Evolutionary conservation across 2,888 invertebrate species (phyloP).

Genomic region (Lordiphosa andalusiaca): DNA sequence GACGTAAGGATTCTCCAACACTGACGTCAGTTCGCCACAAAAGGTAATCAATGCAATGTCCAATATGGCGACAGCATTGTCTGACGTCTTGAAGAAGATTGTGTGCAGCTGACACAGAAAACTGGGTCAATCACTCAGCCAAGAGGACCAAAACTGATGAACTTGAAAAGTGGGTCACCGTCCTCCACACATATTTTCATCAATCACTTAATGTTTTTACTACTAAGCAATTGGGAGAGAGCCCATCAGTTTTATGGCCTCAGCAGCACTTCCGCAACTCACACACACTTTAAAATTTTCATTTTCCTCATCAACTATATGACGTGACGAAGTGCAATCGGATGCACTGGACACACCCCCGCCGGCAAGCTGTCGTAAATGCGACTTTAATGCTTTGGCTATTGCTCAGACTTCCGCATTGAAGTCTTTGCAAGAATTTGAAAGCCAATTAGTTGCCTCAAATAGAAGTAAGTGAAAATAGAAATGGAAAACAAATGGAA

Average conservation of each 20-base stretch:
- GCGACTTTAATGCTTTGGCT: slow-evolving; percentile 17
- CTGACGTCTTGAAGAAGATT: slow-evolving; percentile 19
- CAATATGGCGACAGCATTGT: slow-evolving; percentile 32
- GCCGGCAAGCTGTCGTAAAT: slow-evolving; percentile 31
- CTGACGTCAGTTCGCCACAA: slow-evolving; percentile 49
- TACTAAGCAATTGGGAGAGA: slow-evolving; percentile 13
- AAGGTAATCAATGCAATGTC: slow-evolving; percentile 45
- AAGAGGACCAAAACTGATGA: slow-evolving; percentile 31
- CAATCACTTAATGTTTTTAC: slow-evolving; percentile 31
- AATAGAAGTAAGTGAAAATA: not conserved
- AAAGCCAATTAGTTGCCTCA: slow-evolving; percentile 50
- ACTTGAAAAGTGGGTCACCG: slow-evolving; percentile 35
- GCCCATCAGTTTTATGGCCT: slow-evolving; percentile 40
- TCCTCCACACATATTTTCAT: slow-evolving; percentile 22
- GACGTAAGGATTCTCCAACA: slow-evolving; percentile 21
- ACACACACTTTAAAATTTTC: slow-evolving; percentile 28
- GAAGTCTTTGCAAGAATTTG: slow-evolving; percentile 21
- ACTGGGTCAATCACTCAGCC: slow-evolving; percentile 61
- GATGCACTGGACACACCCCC: slow-evolving; percentile 24
- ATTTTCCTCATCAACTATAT: slow-evolving; percentile 13
- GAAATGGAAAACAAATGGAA: not conserved
- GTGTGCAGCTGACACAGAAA: slow-evolving; percentile 19
- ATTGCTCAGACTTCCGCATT: slow-evolving; percentile 39
- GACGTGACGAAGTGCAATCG: slow-evolving; percentile 55
- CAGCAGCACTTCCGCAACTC: slow-evolving; percentile 14